Conservation (phyloP, 2,113 vertebrate species). For the Montifringilla adamsi region DNA sequence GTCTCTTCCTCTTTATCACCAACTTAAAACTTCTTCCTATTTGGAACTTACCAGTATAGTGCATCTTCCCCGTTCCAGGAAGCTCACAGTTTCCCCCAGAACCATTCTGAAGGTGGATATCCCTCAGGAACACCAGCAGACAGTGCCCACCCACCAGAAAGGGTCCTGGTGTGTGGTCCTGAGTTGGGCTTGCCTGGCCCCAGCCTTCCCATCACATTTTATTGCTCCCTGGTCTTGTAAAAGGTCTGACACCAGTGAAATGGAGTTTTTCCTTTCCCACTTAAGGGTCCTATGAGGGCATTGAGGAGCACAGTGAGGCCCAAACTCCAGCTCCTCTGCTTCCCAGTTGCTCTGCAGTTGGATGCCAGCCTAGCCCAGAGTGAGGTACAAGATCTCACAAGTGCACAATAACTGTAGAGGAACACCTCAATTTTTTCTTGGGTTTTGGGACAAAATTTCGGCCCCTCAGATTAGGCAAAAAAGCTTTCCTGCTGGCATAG, state of each 20-base stretch:
- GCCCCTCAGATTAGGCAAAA: neutral
- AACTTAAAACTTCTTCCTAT: neutral
- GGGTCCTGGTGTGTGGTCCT: neutral
- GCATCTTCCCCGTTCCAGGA: neutral
- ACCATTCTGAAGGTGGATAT: too few relatives aligned
- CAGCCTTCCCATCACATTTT: neutral
- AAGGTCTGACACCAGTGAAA: neutral
- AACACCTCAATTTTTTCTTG: neutral
- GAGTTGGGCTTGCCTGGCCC: neutral
- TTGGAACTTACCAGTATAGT: neutral
- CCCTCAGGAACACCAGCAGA: neutral
- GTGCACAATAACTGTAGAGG: neutral
- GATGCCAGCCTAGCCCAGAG: neutral
- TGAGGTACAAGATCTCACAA: neutral
- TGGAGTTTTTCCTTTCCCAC: neutral
- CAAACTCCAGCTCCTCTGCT: neutral
- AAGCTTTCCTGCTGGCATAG: neutral
- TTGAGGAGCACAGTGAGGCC: neutral
- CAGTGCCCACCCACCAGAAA: neutral
- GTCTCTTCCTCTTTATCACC: neutral
- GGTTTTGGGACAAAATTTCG: neutral
- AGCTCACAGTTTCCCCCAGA: neutral
- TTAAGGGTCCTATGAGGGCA: neutral
- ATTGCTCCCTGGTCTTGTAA: neutral
- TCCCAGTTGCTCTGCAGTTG: neutral